These are phyloP conservation scores for Patiria miniata DNA, from an alignment of 35 echinoderm and acorn worm genomes.

Conservation along the genomic window DNA sequence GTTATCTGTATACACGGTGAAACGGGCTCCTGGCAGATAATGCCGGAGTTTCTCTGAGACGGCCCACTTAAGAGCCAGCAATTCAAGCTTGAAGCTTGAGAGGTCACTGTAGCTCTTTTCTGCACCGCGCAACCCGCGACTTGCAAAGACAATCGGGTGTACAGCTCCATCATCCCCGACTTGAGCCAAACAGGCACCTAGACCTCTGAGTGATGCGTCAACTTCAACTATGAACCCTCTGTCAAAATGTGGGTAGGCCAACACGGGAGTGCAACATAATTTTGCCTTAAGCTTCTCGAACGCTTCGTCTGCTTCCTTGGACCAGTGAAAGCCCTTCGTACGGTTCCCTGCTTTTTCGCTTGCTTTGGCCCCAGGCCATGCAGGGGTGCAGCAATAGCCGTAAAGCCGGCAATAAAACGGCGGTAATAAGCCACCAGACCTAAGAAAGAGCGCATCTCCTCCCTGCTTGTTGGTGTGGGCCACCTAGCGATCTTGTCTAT, in stretches of 20 bases:
- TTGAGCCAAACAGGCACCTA: too few species aligned
- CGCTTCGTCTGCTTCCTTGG: background rate
- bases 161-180: slow-evolving; percentile 7
- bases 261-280: background rate
- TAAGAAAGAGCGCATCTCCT: too few species aligned
- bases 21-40: background rate
- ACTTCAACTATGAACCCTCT: slow-evolving; percentile 35
- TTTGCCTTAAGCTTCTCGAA: background rate
- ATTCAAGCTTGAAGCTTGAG: slow-evolving; percentile 57
- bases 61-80: slow-evolving; percentile 48
- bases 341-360: background rate
- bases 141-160: slow-evolving; percentile 43
- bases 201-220: too few species aligned
- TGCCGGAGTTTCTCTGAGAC: slow-evolving; percentile 50
- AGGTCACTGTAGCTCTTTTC: slow-evolving; percentile 45
- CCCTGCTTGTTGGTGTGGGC: too few species aligned
- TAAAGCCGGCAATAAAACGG: too few species aligned
- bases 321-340: background rate
- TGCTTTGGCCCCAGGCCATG: background rate
- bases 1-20: background rate
- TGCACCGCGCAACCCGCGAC: slow-evolving; percentile 22
- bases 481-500: too few species aligned
- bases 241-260: slow-evolving; percentile 34
- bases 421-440: too few species aligned
- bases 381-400: slow-evolving; percentile 29